Percentiles rank a stretch among this genome's conserved stretches.
Evolutionary conservation across 2,888 invertebrate genomes (phyloP).

Genomic region (Drosophila parthenogenetica): DNA sequence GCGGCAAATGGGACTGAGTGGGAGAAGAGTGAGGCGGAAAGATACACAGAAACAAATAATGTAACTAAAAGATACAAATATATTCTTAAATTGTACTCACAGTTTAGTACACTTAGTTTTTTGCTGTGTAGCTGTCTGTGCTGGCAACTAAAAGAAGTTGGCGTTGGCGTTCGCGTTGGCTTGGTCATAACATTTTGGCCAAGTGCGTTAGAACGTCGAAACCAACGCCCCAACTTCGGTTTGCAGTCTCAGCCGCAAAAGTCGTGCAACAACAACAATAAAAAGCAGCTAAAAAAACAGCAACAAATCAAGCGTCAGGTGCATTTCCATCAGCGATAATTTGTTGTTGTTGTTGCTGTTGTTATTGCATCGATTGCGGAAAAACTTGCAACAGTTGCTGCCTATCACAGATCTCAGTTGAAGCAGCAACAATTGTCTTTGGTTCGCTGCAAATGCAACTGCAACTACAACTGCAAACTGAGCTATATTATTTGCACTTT

Average conservation of each 20-base stretch:
- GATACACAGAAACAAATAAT: background rate
- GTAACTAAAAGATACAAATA: too few species aligned
- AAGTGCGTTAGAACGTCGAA: slow-evolving; percentile 66
- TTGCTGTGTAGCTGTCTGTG: background rate
- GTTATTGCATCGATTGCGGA: slow-evolving; percentile 70
- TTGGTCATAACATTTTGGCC: slow-evolving; percentile 11
- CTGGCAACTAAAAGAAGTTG: slow-evolving; percentile 27
- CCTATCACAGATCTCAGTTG: slow-evolving; percentile 61
- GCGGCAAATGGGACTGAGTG: slow-evolving; percentile 5
- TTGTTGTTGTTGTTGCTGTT: slow-evolving; percentile 49
- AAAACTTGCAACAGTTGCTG: slow-evolving; percentile 64
- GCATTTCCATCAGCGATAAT: slow-evolving; percentile 84
- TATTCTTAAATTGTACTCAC: too few species aligned
- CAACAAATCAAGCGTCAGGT: slow-evolving; percentile 82
- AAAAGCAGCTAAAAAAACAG: slow-evolving; percentile 26
- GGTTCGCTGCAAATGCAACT: slow-evolving; percentile 35
- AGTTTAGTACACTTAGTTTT: too few species aligned
- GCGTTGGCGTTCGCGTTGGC: slow-evolving; percentile 7
- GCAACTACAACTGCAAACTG: slow-evolving; percentile 59
- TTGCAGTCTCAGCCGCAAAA: slow-evolving; percentile 20
- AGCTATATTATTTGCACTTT: slow-evolving; percentile 85
- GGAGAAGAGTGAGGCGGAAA: slow-evolving; percentile 1
- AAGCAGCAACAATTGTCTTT: slow-evolving; percentile 61
- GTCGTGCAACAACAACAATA: slow-evolving; percentile 62
- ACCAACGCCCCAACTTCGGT: slow-evolving; percentile 66